Base-by-base conservation (phyloP, 1,140 invertebrate species). In the Drosophila kohkoa region DNA sequence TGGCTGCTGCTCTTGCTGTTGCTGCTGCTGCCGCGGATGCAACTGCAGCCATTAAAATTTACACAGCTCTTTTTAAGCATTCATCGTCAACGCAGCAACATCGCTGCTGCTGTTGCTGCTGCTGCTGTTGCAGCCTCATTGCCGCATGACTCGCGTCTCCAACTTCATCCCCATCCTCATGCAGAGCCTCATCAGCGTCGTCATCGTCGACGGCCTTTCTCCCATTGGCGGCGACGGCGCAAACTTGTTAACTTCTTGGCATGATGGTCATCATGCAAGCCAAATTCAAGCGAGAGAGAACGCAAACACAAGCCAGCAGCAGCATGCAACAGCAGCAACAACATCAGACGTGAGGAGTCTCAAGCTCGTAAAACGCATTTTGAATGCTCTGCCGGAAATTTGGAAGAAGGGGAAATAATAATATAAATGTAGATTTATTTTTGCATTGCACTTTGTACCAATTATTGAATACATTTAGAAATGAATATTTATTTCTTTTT, bases 211-310 rank as follows among this genome's bases (percentile, higher is more conserved):
- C 60, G 76, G 83, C 83, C 82, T 87, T 87, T 87, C 83, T 87
- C 83, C 82, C 83, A 87, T 87, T 87, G 86, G 73, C 67, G 82
- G 82, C 76, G 71, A 63, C 65, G 75, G 76, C 82, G 82, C 82
- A 87, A 87, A 87, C 83, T 87, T 87, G 82, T 88, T 87, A 87
- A 87, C 82, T 88, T 87, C 82, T 82, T 82, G 82, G 79, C 83
- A 87, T 87, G 82, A 81, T 85, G 83, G 83, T 82, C 82, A 81
- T 86, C 82, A 88, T 88, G 82, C 83, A 74, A 87, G 82, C 68
- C 82, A 75, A 79, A 65, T 67, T 35, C 73, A 82, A 41, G 51
- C 49, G 58, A 75, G 62, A 60, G 25, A 41, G 76, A 75, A 72
- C 65, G 72, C 71, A 67, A 59, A 77, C 67, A 45, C 65, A 72